Evolutionary conservation across 2,797 vertebrate genomes (phyloP), one percentile per base, ranked within the genome.

Genomic region (Gephyroberyx darwinii): DNA sequence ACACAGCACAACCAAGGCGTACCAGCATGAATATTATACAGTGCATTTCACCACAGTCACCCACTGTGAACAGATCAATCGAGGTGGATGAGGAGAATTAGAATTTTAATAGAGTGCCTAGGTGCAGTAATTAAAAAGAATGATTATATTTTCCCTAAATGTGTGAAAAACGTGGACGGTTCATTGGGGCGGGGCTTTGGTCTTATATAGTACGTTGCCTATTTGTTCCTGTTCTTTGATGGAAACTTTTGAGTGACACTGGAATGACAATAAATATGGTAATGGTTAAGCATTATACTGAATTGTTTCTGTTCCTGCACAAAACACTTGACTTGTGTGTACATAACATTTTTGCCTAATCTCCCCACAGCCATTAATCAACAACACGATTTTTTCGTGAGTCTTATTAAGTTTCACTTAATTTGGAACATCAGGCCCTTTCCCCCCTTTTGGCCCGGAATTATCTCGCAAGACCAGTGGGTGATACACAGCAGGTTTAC

Each of bases 1-100:
- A 96, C 91, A 84, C 93, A 90, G 95, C 92, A 94, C 93, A 93
- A 94, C 93, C 92, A 92, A 92, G 92, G 94, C 93, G 85, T 91
- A 93, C 92, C 93, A 89, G 88, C 93, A 94, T 93, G 95, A 95
- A 95, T 95, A 96, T 95, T 94, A 93, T 93, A 94, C 95, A 96
- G 94, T 92, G 90, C 93, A 92, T 96, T 95, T 95, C 91, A 90
- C 91, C 95, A 94, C 93, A 94, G 94, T 94, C 92, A 91, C 95
- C 95, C 95, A 96, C 94, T 92, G 95, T 93, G 94, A 93, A 94
- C 94, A 95, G 96, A 95, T 96, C 95, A 96, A 97, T 97, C 94
- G 96, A 94, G 92, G 94, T 91, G 92, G 90, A 94, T 94, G 94
- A 94, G 95, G 95, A 95, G 92, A 93, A 94, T 94, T 93, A 92